These are phyloP conservation scores for Ptilonorhynchus violaceus DNA, from an alignment of 2,113 vertebrate genomes.

Conservation along the genomic window DNA sequence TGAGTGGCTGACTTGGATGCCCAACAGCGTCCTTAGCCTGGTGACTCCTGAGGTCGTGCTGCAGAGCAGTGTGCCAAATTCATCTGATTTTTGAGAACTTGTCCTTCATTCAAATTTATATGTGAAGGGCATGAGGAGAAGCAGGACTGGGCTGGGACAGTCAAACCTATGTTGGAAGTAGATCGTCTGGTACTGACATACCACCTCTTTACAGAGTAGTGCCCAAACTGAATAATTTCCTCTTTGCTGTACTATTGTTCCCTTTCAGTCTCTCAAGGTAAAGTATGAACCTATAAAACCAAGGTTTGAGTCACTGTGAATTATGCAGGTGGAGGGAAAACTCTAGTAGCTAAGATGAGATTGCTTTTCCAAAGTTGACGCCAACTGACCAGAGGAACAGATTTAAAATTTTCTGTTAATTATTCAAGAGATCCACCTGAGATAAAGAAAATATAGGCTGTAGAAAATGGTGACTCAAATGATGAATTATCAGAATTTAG, in stretches of 20 bases:
- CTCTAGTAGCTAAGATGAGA: not conserved
- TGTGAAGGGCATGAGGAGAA: not conserved
- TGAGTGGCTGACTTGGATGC: not conserved
- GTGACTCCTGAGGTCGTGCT: not conserved
- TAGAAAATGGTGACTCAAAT: not conserved
- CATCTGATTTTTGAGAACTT: not conserved
- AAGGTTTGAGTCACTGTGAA: not conserved
- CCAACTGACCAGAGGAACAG: not conserved
- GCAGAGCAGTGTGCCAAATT: not conserved
- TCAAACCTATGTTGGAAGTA: not conserved
- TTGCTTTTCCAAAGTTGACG: not conserved
- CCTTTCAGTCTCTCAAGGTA: not conserved
- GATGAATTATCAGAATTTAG: not conserved
- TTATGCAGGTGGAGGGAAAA: not conserved
- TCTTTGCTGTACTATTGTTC: not conserved
- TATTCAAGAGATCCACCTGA: not conserved
- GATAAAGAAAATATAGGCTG: not conserved
- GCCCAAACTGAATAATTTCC: not conserved
- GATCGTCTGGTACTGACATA: not conserved
- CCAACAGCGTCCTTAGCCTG: not conserved
- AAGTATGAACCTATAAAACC: not conserved
- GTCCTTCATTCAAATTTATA: not conserved
- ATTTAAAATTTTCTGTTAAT: not conserved
- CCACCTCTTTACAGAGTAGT: not conserved
- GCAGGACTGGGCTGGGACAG: not conserved